Evolutionary conservation across 2,113 vertebrate species (phyloP), one percentile per base, ranked within the genome.

Genomic region (Poicephalus meyeri): DNA sequence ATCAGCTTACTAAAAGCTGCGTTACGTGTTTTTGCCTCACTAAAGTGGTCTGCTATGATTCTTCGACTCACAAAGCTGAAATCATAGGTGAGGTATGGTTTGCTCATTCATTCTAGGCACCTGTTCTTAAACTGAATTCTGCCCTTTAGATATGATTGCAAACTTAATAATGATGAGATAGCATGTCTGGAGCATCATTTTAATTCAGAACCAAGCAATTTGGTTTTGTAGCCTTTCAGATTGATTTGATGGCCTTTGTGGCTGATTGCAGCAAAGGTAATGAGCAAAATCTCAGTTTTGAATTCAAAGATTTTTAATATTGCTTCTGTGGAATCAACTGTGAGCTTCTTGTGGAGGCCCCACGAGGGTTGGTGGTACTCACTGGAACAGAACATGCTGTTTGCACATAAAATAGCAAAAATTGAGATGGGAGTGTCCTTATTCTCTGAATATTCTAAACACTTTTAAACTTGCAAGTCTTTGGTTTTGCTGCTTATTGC

Each of bases 11-110:
- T 86, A 17, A 55, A 66, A 71, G 47, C 65, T 83, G 63, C 6
- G 3, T 65, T 55, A 28, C 17, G 28, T 79, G 78, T 4, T 44
- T 93, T 69, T 92, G 39, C 65, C 29, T 58, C 83, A n/a, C 29
- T 88, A 4, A 7, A 84, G 64, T 81, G 80, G 37, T 78, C 37
- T 89, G 52, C 58, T 56, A 72, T 53, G 55, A 46, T 26, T 86
- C 42, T 92, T 77, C 92, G 89, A 80, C 37, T 95, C 80, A 68
- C n/a, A 41, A 71, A 52, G 31, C 41, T 86, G 68, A 73, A 66
- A 13, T 49, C 28, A 91, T 56, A 46, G n/a, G 35, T 28, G 56
- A 86, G 11, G 8, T 70, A 26, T 46, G 50, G 8, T 37, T 84
- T 89, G 44, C 46, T 95, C 50, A 41, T 80, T 83, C 26, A 11